Evolutionary conservation across 2,797 vertebrate genomes (phyloP).

Genomic region (Pipistrellus nathusii): DNA sequence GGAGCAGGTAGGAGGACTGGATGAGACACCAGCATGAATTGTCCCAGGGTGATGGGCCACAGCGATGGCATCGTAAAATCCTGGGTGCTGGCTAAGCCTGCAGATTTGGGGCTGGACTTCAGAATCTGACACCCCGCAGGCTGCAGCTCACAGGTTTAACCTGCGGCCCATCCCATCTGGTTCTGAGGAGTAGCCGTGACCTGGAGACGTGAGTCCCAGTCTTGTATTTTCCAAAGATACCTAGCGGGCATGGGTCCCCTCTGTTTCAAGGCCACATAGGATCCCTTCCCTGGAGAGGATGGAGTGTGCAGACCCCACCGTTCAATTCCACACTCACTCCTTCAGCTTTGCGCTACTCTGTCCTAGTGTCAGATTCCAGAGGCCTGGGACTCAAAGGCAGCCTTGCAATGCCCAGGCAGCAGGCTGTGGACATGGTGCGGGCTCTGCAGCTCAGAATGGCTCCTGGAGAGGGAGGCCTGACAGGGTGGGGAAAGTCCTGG

Average conservation of each 20-base stretch:
- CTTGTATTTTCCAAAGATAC: not conserved
- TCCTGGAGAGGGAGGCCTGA: not conserved
- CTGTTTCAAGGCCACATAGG: not conserved
- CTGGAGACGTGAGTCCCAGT: not conserved
- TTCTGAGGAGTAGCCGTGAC: not conserved
- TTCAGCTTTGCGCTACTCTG: not conserved
- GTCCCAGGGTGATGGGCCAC: not conserved
- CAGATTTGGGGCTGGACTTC: not conserved
- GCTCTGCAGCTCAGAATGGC: not conserved
- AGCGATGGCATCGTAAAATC: not conserved
- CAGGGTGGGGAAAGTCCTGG: not conserved
- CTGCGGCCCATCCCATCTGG: not conserved
- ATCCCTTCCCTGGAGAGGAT: not conserved
- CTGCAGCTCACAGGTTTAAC: not conserved
- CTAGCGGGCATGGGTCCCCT: rapidly evolving
- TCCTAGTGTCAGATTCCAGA: not conserved
- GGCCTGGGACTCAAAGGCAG: not conserved
- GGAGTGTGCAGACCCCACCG: not conserved
- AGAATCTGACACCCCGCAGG: not conserved
- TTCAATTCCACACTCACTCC: not conserved
- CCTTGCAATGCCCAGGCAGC: not conserved
- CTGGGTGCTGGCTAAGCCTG: not conserved
- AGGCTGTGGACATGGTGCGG: not conserved
- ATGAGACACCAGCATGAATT: not conserved
- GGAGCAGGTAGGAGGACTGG: not conserved